Percentiles rank a stretch among this genome's conserved stretches.
Conservation (phyloP, 2,888 invertebrate species). For the Nomada fucata region DNA sequence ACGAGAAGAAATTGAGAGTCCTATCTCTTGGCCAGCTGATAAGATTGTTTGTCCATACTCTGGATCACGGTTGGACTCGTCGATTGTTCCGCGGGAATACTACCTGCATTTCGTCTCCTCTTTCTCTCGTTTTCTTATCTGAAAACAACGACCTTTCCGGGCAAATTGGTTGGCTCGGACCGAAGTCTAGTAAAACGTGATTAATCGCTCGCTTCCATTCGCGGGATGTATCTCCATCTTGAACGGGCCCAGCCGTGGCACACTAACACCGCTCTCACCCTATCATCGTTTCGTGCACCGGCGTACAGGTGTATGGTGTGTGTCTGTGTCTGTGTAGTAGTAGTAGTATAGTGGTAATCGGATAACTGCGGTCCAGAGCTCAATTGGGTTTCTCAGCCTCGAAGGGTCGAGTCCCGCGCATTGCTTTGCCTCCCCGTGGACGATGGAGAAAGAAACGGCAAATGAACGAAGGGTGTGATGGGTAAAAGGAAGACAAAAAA, state of each 20-base stretch:
- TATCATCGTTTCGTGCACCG: constrained; percentile 30
- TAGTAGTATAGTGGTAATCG: constrained; percentile 74
- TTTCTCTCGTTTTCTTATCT: constrained; percentile 72
- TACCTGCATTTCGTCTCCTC: constrained; percentile 45
- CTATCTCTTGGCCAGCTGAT: constrained; percentile 65
- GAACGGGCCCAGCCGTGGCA: constrained; percentile 25
- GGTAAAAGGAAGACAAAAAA: background rate
- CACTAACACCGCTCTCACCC: constrained; percentile 34
- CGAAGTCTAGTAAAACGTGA: constrained; percentile 76
- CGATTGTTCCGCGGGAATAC: constrained; percentile 67
- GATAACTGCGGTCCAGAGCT: constrained; percentile 78
- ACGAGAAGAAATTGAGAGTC: constrained; percentile 53
- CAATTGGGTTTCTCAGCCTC: constrained; percentile 73
- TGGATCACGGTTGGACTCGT: constrained; percentile 59
- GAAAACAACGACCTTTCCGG: constrained; percentile 79
- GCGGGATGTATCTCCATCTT: constrained; percentile 67
- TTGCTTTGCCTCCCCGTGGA: constrained; percentile 37
- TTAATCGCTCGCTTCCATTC: constrained; percentile 77
- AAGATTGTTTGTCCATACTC: constrained; percentile 73
- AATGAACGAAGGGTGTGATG: background rate
- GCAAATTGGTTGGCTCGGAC: constrained; percentile 78
- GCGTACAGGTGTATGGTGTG: constrained; percentile 36
- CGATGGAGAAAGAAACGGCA: constrained; percentile 2
- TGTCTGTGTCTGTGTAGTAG: no score
- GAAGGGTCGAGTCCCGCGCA: constrained; percentile 56